phyloP scores from a whole-genome alignment of 2,888 invertebrate genomes.

The Chalcis sispes region DNA sequence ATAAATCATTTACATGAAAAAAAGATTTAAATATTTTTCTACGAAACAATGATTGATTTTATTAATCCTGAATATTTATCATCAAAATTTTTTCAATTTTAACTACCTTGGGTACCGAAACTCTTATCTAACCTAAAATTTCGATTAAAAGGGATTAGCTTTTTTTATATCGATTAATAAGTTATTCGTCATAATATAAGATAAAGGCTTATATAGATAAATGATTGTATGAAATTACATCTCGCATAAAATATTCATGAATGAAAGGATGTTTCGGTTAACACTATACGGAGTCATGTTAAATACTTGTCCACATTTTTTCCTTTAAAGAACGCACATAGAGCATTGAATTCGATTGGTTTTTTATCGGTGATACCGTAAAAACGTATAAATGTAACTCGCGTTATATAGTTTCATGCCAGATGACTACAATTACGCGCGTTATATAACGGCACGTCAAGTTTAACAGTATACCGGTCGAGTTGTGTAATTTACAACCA shows the following conservation, averaged over 20 bases:
- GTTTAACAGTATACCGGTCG: too few relatives aligned
- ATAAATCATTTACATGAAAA: too few relatives aligned
- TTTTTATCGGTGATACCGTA: conserved; percentile 16
- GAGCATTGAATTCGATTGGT: conserved; percentile 17
- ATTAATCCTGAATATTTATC: too few relatives aligned
- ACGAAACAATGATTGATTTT: too few relatives aligned
- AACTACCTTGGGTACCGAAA: too few relatives aligned
- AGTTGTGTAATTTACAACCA: too few relatives aligned
- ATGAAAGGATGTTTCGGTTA: background rate
- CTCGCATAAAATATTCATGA: background rate
- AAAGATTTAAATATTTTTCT: too few relatives aligned
- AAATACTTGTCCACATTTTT: conserved; percentile 19
- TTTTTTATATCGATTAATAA: too few relatives aligned
- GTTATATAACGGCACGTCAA: conserved; percentile 2
- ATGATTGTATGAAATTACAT: conserved; percentile 18
- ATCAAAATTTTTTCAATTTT: too few relatives aligned
- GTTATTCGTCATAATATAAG: background rate
- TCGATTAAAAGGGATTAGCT: too few relatives aligned
- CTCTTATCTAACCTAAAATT: too few relatives aligned
- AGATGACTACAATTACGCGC: background rate
- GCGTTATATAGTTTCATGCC: background rate
- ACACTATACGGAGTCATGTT: conserved; percentile 10
- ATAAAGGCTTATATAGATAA: background rate
- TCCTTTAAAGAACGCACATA: background rate
- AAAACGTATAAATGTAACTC: conserved; percentile 2